Conservation (phyloP, 2,888 invertebrate genomes). For the Drosophila nr. fundita region DNA sequence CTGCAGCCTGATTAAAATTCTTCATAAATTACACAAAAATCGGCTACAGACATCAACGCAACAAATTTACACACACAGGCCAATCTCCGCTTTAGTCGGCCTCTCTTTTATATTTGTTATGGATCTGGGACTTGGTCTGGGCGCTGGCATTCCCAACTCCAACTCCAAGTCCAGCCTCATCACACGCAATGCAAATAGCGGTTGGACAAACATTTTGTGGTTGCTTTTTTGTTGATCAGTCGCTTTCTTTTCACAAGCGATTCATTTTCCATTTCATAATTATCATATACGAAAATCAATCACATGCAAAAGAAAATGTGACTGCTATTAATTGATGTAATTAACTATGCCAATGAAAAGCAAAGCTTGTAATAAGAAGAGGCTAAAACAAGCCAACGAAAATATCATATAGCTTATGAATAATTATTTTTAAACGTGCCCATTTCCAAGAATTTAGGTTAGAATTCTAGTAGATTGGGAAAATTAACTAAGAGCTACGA, state of each 20-base stretch:
- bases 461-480: background rate
- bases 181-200: conserved; percentile 36
- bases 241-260: conserved; percentile 31
- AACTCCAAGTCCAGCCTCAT: background rate
- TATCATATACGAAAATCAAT: conserved; percentile 33
- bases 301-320: conserved; percentile 7
- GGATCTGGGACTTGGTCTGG: background rate
- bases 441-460: background rate
- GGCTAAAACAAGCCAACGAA: background rate
- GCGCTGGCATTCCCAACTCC: background rate
- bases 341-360: background rate
- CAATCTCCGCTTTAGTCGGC: conserved; percentile 7
- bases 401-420: background rate
- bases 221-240: background rate
- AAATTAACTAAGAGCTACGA: background rate
- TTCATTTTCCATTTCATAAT: conserved; percentile 14
- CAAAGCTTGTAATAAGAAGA: background rate
- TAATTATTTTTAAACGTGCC: background rate
- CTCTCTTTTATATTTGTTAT: background rate
- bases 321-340: background rate
- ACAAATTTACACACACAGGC: conserved; percentile 34
- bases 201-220: conserved; percentile 39
- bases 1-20: conserved; percentile 56
- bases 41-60: conserved; percentile 18
- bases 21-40: conserved; percentile 43